These are phyloP conservation scores for Phyto melanocephala DNA, from an alignment of 2,888 invertebrate genomes.

Conservation along the genomic window DNA sequence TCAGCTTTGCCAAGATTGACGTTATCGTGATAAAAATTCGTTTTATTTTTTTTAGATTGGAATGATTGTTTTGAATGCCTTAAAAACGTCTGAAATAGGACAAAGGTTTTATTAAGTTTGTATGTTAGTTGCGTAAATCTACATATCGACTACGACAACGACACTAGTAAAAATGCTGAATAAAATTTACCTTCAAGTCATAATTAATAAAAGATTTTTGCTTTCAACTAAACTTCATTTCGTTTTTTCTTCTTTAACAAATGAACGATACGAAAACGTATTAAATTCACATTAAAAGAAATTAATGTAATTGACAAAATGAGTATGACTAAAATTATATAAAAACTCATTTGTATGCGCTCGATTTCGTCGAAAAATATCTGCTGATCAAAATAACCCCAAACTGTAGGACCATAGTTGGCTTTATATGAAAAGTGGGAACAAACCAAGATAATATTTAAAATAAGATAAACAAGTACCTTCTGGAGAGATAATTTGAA, in stretches of 20 bases:
- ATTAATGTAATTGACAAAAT: not conserved
- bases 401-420: conserved; percentile 31
- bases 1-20: too few species aligned
- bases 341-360: conserved; percentile 16
- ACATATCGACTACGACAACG: too few species aligned
- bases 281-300: conserved; percentile 26
- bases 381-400: conserved; percentile 36
- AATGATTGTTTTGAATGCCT: too few species aligned
- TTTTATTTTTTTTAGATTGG: too few species aligned
- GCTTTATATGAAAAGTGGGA: conserved; percentile 32
- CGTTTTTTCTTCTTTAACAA: conserved; percentile 28
- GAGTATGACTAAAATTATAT: conserved; percentile 20
- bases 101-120: too few species aligned
- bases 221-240: not conserved
- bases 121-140: too few species aligned
- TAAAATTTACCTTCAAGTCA: too few species aligned
- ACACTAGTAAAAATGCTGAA: too few species aligned
- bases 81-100: too few species aligned
- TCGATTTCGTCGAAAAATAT: conserved; percentile 58
- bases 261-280: conserved; percentile 12
- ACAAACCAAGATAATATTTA: conserved; percentile 17
- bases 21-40: too few species aligned
- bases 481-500: conserved; percentile 36
- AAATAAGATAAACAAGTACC: conserved; percentile 31
- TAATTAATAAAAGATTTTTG: too few species aligned